A percentile compares a stretch with the other conserved stretches of the same genome.
phyloP scores from a whole-genome alignment of 2,113 vertebrate species.

The Fulmarus glacialis region DNA sequence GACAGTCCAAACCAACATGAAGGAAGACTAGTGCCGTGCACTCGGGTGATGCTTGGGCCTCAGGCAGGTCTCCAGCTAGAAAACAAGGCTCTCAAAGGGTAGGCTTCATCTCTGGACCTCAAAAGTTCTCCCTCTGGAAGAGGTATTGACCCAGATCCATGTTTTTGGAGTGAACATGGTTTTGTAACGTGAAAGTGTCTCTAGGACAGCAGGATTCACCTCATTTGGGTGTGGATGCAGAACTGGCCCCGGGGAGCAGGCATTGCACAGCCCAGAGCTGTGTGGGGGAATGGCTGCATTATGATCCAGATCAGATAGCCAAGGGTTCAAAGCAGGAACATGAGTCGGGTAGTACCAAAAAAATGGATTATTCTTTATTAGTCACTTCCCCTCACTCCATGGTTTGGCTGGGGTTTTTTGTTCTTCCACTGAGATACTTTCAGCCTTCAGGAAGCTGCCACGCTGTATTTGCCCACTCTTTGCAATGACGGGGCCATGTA shows the following conservation, averaged over 20 bases:
- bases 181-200: not conserved
- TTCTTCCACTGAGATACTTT: not conserved
- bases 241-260: fast-evolving
- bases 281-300: fast-evolving
- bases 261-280: too few relatives aligned
- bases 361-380: not conserved
- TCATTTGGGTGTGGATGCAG: fast-evolving
- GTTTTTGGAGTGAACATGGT: not conserved
- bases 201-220: not conserved
- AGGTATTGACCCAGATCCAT: not conserved
- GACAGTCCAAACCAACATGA: not conserved
- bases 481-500: fast-evolving
- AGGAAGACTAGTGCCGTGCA: not conserved
- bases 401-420: fast-evolving
- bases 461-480: not conserved
- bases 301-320: not conserved
- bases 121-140: not conserved
- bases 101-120: not conserved
- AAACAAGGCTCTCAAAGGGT: not conserved
- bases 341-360: fast-evolving
- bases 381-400: not conserved
- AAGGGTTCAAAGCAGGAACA: not conserved
- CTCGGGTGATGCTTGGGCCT: not conserved
- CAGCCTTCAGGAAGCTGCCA: not conserved
- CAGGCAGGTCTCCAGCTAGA: not conserved